These are phyloP conservation scores for Myotis lucifugus DNA, from an alignment of 2,113 vertebrate species.

Conservation along the genomic window DNA sequence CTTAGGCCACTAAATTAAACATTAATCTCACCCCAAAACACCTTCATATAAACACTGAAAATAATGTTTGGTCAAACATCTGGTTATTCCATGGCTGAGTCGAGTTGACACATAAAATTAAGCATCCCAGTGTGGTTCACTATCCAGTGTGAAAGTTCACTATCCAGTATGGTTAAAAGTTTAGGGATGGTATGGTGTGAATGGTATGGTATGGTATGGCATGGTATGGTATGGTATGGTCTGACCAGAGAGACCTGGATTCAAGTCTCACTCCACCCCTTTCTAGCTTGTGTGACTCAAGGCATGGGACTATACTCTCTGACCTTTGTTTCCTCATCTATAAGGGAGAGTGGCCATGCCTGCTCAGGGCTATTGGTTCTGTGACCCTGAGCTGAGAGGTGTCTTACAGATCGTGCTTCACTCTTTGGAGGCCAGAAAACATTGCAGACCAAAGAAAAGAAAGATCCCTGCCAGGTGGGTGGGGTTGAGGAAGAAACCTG, in stretches of 20 bases:
- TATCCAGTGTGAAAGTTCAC: not conserved
- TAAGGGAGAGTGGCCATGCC: not conserved
- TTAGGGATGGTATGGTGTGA: not conserved
- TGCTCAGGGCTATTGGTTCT: not conserved
- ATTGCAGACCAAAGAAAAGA: not conserved
- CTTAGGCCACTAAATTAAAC: not conserved
- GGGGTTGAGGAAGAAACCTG: fast-evolving
- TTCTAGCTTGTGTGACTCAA: not conserved
- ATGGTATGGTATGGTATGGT: no score
- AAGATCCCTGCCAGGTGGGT: not conserved
- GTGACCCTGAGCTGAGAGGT: not conserved
- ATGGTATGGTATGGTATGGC: no score
- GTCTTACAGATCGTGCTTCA: not conserved
- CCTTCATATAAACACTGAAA: not conserved
- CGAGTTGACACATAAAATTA: not conserved
- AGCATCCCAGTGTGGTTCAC: not conserved
- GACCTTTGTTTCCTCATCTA: not conserved
- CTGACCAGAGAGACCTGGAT: not conserved
- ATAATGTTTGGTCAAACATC: not conserved
- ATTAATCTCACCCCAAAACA: not conserved
- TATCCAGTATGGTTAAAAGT: not conserved
- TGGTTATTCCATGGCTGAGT: not conserved
- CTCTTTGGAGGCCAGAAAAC: not conserved
- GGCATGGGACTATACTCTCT: not conserved
- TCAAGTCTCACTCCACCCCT: not conserved